phyloP scores from a whole-genome alignment of 2,113 vertebrate species.

The Pardalotus punctatus region DNA sequence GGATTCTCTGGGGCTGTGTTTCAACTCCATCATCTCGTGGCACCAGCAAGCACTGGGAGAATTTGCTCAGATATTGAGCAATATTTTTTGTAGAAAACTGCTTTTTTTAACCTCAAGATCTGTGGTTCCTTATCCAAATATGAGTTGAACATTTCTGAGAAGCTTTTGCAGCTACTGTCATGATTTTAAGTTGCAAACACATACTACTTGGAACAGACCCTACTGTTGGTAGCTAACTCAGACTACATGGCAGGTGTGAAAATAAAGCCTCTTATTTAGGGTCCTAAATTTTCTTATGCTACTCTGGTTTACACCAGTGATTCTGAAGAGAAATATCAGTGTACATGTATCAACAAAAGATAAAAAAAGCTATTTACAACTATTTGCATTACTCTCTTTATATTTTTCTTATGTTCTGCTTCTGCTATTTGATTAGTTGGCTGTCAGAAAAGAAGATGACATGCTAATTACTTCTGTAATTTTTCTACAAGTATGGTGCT shows the following conservation, averaged over 20 bases:
- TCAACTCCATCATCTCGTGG: rapidly evolving
- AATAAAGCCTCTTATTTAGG: neutral
- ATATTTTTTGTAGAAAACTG: neutral
- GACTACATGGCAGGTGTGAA: neutral
- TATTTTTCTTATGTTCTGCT: neutral
- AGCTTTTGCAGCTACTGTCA: neutral
- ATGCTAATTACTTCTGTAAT: conserved; percentile 33
- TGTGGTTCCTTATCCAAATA: neutral
- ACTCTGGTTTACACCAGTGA: neutral
- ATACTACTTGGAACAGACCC: neutral
- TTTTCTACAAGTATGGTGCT: neutral
- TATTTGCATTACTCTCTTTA: neutral
- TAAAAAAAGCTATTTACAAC: neutral
- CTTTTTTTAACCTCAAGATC: neutral
- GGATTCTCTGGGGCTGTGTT: neutral
- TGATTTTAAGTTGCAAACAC: neutral
- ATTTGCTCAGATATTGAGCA: neutral
- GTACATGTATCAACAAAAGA: neutral
- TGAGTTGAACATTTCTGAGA: neutral
- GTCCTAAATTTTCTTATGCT: neutral
- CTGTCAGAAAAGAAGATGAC: neutral
- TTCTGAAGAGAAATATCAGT: neutral
- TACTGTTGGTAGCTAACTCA: rapidly evolving
- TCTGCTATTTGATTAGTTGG: neutral
- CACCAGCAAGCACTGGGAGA: neutral